Base-by-base conservation (phyloP, 2,797 vertebrate genomes). In the Apogon hyalosoma region DNA sequence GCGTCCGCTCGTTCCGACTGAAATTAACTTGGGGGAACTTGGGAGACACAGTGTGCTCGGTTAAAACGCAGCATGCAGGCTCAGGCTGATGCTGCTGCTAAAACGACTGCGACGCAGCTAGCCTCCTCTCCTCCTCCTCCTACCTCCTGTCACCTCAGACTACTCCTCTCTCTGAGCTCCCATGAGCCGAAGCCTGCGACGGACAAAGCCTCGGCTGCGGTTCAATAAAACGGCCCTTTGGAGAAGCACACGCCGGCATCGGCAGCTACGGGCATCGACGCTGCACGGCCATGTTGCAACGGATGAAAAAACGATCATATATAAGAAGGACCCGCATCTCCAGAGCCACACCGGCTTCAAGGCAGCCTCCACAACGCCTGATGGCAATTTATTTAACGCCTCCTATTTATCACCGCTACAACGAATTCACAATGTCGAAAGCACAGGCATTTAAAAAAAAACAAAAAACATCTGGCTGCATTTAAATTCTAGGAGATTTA, bases 311-410 rank as follows among this genome's bases (percentile, higher is more conserved):
- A 72, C 58, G 39, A 65, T 62, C 49, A 53, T 15, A 45, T 53
- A 46, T 47, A 45, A 52, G 51, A 74, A 82, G 92, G 91, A 92
- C 90, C 91, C 90, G 67, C 86, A 77, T 86, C 73, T 69, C 72
- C 82, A 51, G 60, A 75, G 78, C 65, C 74, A 80, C 84, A 78
- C 82, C 77, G 87, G 74, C 81, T 68, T 61, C 48, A 57, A 79
- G 90, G 90, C 82, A 77, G 87, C 14, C 91, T 77, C 75, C 77
- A 75, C 58, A 67, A 70, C 71, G 90, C 91, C 92, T 93, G 92
- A 88, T 56, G 50, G 77, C 58, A 92, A 92, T 81, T 83, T 73
- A 33, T 69, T 19, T 7, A 52, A 28, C 19, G 19, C 38, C 31
- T 2, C 0, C 0, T 15, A 43, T 51, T 51, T 3, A 48, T 16